These are phyloP conservation scores for Drosophila leontia DNA, from an alignment of 1,140 invertebrate genomes.

Conservation along the genomic window DNA sequence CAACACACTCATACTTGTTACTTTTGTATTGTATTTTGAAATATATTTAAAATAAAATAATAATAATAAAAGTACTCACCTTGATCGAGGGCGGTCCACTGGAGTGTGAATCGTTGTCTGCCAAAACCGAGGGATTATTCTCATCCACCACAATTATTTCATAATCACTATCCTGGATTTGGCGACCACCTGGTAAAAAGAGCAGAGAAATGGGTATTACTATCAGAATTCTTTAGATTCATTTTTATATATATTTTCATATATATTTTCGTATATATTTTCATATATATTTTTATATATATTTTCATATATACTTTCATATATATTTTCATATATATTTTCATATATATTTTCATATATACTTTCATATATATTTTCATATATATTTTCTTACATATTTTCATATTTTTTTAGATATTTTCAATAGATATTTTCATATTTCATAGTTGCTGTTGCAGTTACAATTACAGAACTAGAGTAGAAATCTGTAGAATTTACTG, in stretches of 20 bases:
- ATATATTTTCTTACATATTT: not conserved
- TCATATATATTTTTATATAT: not conserved
- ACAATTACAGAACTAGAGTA: constrained; percentile 50
- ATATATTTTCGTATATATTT: not conserved
- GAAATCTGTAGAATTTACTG: constrained; percentile 50
- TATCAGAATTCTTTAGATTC: not conserved
- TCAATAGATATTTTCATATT: not conserved
- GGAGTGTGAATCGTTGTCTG: constrained; percentile 90
- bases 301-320: constrained; percentile 5
- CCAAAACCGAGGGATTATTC: constrained; percentile 92
- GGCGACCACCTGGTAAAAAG: constrained; percentile 81
- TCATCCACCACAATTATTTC: constrained; percentile 96
- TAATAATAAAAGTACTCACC: constrained; percentile 85
- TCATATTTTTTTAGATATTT: not conserved
- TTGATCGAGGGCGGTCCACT: constrained; percentile 92
- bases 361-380: not conserved
- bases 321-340: not conserved
- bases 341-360: not conserved
- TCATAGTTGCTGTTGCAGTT: constrained; percentile 30
- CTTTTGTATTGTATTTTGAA: not conserved
- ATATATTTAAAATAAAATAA: not conserved
- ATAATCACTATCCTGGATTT: constrained; percentile 92
- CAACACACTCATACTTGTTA: not conserved
- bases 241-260: constrained; percentile 1
- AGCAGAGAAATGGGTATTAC: constrained; percentile 13